Base-by-base conservation (phyloP, 1,140 invertebrate genomes). In the Plutomurus gul region DNA sequence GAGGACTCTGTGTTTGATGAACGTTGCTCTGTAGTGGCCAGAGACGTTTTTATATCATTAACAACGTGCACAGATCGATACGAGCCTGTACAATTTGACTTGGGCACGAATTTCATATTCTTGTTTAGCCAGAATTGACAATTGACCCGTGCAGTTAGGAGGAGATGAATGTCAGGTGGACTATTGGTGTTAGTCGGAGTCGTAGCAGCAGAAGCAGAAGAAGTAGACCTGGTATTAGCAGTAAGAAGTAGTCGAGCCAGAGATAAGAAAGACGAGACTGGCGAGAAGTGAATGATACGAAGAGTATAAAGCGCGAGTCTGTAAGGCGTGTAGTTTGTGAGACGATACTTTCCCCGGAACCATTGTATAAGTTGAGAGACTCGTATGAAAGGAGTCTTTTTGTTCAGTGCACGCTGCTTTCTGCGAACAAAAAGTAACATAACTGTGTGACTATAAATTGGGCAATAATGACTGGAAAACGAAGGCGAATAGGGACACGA, bases 361-460 rank as follows among this genome's bases (percentile, higher is more conserved):
- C n/a, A n/a, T n/a, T n/a, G n/a, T n/a, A n/a, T n/a, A n/a, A n/a
- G n/a, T n/a, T n/a, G n/a, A n/a, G n/a, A n/a, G n/a, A n/a, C n/a
- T n/a, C n/a, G n/a, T 18, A 49, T 18, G 46, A 49, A 49, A 49
- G 56, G 11, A 65, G 10, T 33, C 56, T 65, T 65, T 65, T 65
- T 65, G 56, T 65, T 65, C 13, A n/a, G 1, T 0, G 30, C 16
- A n/a, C 27, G 6, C 4, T 6, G 13, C 10, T 16, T 65, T 65
- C 56, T 65, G 56, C 36, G 56, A 65, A 65, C 36, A 65, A 65
- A 65, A 65, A 65, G 56, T 65, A 33, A 7, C 56, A 16, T 65
- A 36, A 36, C 56, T 25, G 56, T 25, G 18, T 30, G 27, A 30
- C 56, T 65, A 65, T 65, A 65, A 65, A 65, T 65, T 65, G 56